A percentile compares a stretch with the other conserved stretches of the same genome.
phyloP scores from a whole-genome alignment of 2,113 vertebrate genomes.

The Alexandromys fortis region DNA sequence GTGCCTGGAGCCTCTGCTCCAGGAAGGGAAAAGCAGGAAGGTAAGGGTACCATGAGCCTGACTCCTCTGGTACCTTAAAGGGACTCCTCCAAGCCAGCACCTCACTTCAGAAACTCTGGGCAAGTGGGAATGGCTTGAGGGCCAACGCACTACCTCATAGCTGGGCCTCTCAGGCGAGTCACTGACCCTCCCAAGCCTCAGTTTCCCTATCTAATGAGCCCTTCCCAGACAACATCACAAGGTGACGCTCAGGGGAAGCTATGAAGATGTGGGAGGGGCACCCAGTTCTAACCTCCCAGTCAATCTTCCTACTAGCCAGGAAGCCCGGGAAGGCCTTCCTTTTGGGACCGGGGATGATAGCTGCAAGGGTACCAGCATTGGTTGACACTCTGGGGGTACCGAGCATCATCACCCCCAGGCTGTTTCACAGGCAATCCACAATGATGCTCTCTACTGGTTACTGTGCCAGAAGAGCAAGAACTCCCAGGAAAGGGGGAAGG shows the following conservation, averaged over 20 bases:
- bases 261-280: not conserved
- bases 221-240: not conserved
- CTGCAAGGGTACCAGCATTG: not conserved
- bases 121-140: not conserved
- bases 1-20: not conserved
- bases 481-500: not conserved
- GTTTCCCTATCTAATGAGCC: not conserved
- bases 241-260: not conserved
- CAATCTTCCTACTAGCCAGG: not conserved
- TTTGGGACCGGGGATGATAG: not conserved
- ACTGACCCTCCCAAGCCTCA: not conserved
- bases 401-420: not conserved
- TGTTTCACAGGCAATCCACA: not conserved
- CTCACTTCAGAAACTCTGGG: not conserved
- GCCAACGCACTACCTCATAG: not conserved
- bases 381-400: not conserved
- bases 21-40: not conserved
- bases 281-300: constrained; percentile 45
- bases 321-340: not conserved
- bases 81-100: accelerated
- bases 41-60: accelerated
- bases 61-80: not conserved
- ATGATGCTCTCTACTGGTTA: not conserved
- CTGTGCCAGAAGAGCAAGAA: not conserved
- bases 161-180: not conserved